These are phyloP conservation scores for Tetrapedia diversipes DNA, from an alignment of 2,888 invertebrate genomes.

Conservation along the genomic window DNA sequence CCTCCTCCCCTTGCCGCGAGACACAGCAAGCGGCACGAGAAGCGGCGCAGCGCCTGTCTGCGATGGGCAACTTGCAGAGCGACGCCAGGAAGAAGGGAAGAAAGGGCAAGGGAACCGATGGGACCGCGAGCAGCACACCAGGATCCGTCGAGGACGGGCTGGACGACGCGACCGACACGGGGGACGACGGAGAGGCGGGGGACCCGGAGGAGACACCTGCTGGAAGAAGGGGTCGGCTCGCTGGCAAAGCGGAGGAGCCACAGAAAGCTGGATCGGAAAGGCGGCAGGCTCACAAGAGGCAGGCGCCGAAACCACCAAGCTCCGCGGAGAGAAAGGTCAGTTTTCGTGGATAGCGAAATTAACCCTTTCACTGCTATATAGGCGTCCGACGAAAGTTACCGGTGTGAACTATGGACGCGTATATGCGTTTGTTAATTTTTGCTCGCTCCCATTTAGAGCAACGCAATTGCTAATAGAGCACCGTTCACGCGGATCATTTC, in stretches of 20 bases:
- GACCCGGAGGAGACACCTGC: slow-evolving; percentile 10
- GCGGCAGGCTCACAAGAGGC: slow-evolving; percentile 74
- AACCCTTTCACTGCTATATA: too few relatives aligned
- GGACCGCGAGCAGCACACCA: not conserved
- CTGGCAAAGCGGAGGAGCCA: slow-evolving; percentile 9
- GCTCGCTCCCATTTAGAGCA: too few relatives aligned
- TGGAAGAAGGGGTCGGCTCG: not conserved
- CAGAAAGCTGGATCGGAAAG: slow-evolving; percentile 70
- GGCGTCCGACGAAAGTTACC: too few relatives aligned
- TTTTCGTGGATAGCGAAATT: not conserved
- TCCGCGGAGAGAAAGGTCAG: slow-evolving; percentile 41
- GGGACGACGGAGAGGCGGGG: slow-evolving; percentile 11
- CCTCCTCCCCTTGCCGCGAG: slow-evolving; percentile 11
- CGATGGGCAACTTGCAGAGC: slow-evolving; percentile 82
- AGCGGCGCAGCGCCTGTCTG: slow-evolving; percentile 18
- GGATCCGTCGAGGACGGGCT: slow-evolving; percentile 38
- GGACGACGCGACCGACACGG: slow-evolving; percentile 26
- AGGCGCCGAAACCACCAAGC: slow-evolving; percentile 74
- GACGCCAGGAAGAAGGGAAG: slow-evolving; percentile 76
- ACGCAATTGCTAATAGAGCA: too few relatives aligned
- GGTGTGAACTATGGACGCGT: too few relatives aligned
- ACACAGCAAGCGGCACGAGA: not conserved
- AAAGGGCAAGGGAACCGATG: slow-evolving; percentile 32
- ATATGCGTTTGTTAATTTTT: too few relatives aligned
- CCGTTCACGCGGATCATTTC: too few relatives aligned